Percentiles rank a stretch among this genome's conserved stretches.
phyloP scores from a whole-genome alignment of 2,113 vertebrate genomes.

The Nerophis lumbriciformis region DNA sequence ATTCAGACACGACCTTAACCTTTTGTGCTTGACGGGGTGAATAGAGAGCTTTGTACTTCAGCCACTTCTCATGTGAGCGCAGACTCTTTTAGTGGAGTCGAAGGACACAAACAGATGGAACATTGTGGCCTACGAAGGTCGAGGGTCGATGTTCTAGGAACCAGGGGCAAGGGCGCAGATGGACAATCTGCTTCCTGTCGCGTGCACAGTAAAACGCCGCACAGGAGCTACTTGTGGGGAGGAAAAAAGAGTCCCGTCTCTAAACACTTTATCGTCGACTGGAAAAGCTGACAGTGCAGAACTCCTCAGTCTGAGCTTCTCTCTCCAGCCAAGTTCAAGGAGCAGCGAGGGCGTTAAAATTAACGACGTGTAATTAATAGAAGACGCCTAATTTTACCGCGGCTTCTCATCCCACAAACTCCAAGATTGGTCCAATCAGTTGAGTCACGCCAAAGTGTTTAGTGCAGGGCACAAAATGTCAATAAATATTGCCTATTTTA shows the following conservation, averaged over 20 bases:
- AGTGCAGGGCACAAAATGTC: no score
- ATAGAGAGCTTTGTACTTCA: background rate
- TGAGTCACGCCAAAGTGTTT: background rate
- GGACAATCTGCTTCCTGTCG: background rate
- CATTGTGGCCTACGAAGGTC: conserved; percentile 23
- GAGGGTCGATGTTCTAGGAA: conserved; percentile 18
- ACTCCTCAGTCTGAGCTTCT: conserved; percentile 22
- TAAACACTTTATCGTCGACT: conserved; percentile 7
- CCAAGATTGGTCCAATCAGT: conserved; percentile 1
- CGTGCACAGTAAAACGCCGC: conserved; percentile 1
- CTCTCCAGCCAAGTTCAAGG: background rate
- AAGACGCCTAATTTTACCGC: background rate
- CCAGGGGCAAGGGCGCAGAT: background rate
- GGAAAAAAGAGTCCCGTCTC: background rate
- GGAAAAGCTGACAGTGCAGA: conserved; percentile 2
- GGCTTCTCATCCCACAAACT: conserved; percentile 1
- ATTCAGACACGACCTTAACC: no score
- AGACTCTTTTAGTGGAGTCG: conserved; percentile 12
- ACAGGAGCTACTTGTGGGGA: conserved; percentile 10
- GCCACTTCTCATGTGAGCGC: background rate
- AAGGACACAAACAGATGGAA: conserved; percentile 14
- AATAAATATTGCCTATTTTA: no score
- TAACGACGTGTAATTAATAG: conserved; percentile 6
- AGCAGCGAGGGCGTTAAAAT: background rate
- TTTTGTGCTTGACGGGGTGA: background rate